These are phyloP conservation scores for Drosophila limbata DNA, from an alignment of 2,888 invertebrate species.

Conservation along the genomic window DNA sequence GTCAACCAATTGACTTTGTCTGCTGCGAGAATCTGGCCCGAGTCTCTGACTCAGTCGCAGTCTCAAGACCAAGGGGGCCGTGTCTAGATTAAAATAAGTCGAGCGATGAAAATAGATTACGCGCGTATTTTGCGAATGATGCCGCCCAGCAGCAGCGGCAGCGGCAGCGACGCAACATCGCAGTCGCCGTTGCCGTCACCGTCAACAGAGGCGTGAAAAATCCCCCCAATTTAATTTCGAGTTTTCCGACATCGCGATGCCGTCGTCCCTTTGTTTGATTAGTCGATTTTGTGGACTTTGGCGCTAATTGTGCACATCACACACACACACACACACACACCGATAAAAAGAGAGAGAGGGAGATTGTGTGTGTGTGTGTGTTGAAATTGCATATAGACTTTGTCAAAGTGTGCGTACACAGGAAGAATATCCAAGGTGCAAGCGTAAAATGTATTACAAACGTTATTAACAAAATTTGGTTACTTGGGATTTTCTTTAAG, in stretches of 20 bases:
- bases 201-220: constrained; percentile 64
- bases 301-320: constrained; percentile 65
- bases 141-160: constrained; percentile 38
- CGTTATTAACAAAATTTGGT: too few relatives aligned
- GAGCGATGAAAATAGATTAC: constrained; percentile 76
- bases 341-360: background rate
- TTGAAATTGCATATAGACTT: constrained; percentile 46
- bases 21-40: constrained; percentile 22
- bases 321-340: constrained; percentile 29
- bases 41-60: background rate
- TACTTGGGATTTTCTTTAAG: too few relatives aligned
- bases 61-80: constrained; percentile 30
- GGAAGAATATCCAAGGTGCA: background rate
- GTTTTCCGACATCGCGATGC: constrained; percentile 45
- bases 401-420: constrained; percentile 1
- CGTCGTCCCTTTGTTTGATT: constrained; percentile 70
- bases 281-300: constrained; percentile 73
- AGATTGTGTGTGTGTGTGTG: constrained; percentile 23
- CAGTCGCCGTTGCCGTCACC: constrained; percentile 5
- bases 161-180: constrained; percentile 10
- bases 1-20: constrained; percentile 42
- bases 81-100: constrained; percentile 73
- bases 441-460: too few relatives aligned
- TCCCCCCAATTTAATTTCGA: constrained; percentile 65
- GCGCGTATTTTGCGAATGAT: constrained; percentile 70